Base-by-base conservation (phyloP, 2,797 vertebrate species). In the Ctenochaetus hawaiiensis region DNA sequence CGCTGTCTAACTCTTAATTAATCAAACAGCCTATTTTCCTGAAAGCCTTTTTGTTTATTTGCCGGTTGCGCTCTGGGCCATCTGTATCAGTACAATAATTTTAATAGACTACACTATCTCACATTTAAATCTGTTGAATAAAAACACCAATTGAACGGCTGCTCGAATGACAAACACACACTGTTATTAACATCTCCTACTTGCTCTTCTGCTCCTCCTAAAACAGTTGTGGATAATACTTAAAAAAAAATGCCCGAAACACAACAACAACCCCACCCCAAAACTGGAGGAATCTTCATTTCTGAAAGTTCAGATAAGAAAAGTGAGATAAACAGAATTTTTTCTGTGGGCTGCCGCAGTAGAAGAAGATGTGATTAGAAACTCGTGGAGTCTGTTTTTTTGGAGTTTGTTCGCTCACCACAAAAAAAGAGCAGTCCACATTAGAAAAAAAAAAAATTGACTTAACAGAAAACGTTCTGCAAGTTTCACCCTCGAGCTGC, bases 71-170 rank as follows among this genome's bases (percentile, higher is more conserved):
- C 84, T 75, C 22, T 48, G 26, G 74, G 85, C 68, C 22, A 13
- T 62, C 72, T 64, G 6, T 75, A 77, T 81, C 78, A 81, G 53
- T 8, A 13, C 52, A 77, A 54, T 81, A 0, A 72, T 82, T 77
- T 79, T 75, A 86, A 84, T 77, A 77, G 75, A 73, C 80, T 49
- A 6, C 73, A 53, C 44, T 68, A 82, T 89, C 83, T 72, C 30
- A 43, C 45, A 54, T 52, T 66, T 51, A 30, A 51, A 74, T 85
- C 81, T 83, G 34, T 20, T 14, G 54, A 66, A 72, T 57, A 13
- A 30, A n/a, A n/a, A n/a, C 63, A 73, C 48, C 65, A n/a, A n/a
- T n/a, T 72, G 69, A 72, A 77, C 34, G 26, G 43, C 48, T 37
- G 44, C 48, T 70, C 8, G 47, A 79, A 85, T 51, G 26, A 75